Percentiles rank a stretch among this genome's conserved stretches.
phyloP scores from a whole-genome alignment of 2,888 invertebrate species.

The Acronicta leporina region DNA sequence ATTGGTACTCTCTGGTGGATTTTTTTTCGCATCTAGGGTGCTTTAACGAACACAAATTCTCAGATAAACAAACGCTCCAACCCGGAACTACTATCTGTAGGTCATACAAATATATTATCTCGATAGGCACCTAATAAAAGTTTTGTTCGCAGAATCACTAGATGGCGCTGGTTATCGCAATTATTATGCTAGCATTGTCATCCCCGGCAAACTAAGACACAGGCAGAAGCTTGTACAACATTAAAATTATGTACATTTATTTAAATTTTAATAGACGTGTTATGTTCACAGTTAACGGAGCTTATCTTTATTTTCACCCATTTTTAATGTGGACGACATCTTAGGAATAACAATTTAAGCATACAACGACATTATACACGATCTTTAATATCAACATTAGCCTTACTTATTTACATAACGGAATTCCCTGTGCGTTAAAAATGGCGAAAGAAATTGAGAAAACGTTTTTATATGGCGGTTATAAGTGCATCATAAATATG shows the following conservation, averaged over 20 bases:
- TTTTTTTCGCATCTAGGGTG: too few relatives aligned
- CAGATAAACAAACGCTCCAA: too few relatives aligned
- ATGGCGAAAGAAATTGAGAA: constrained; percentile 47
- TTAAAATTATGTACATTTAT: constrained; percentile 37
- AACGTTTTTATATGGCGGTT: constrained; percentile 42
- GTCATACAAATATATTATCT: too few relatives aligned
- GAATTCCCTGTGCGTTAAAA: constrained; percentile 52
- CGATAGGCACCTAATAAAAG: too few relatives aligned
- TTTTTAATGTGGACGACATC: constrained; percentile 49
- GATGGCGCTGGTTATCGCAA: too few relatives aligned
- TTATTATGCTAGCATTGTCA: too few relatives aligned
- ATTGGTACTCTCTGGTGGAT: too few relatives aligned
- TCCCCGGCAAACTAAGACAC: too few relatives aligned
- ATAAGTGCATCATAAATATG: constrained; percentile 56
- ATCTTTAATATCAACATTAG: constrained; percentile 33
- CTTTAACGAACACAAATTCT: too few relatives aligned
- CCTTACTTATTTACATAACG: constrained; percentile 54
- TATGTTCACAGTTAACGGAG: constrained; percentile 48
- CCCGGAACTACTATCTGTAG: too few relatives aligned
- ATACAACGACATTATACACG: constrained; percentile 50
- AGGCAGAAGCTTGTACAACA: constrained; percentile 1
- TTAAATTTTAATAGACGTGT: constrained; percentile 49
- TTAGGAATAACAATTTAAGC: constrained; percentile 52
- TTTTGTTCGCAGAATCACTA: too few relatives aligned
- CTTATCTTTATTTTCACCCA: constrained; percentile 47